These are phyloP conservation scores for Camelus bactrianus DNA, from an alignment of 2,113 vertebrate species.

Conservation along the genomic window DNA sequence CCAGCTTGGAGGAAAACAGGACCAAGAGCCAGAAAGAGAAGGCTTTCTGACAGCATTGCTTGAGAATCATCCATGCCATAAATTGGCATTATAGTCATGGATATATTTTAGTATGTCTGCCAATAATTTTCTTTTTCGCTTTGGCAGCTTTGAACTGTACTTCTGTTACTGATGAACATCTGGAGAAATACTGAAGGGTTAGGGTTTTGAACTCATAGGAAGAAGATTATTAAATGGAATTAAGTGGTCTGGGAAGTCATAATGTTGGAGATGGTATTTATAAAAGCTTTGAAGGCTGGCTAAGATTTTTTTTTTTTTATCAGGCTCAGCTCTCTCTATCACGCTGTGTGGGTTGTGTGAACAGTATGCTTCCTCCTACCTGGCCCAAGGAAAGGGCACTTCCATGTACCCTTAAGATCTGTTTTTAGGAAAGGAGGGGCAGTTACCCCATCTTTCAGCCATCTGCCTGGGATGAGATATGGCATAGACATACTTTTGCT, in stretches of 20 bases:
- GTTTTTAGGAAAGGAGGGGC: neutral
- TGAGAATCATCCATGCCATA: neutral
- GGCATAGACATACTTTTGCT: neutral
- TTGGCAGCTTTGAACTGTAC: neutral
- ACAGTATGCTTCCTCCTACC: neutral
- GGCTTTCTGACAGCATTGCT: neutral
- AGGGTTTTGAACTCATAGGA: neutral
- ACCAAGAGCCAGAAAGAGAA: neutral
- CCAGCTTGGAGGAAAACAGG: neutral
- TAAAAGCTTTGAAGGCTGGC: neutral
- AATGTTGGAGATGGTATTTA: neutral
- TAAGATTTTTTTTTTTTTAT: neutral
- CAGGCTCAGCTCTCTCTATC: neutral
- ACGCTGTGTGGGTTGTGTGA: neutral
- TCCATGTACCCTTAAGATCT: neutral
- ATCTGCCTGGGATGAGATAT: neutral
- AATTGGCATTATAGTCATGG: neutral
- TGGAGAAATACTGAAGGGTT: neutral
- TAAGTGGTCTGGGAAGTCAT: neutral
- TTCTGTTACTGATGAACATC: neutral
- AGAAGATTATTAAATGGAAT: neutral
- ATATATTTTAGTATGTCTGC: neutral
- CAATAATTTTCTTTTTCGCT: neutral
- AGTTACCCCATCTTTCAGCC: neutral
- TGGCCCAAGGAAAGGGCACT: neutral